A percentile compares a stretch with the other conserved stretches of the same genome.
Evolutionary conservation across 2,888 invertebrate genomes (phyloP).

Genomic region (Pammene fasciana): DNA sequence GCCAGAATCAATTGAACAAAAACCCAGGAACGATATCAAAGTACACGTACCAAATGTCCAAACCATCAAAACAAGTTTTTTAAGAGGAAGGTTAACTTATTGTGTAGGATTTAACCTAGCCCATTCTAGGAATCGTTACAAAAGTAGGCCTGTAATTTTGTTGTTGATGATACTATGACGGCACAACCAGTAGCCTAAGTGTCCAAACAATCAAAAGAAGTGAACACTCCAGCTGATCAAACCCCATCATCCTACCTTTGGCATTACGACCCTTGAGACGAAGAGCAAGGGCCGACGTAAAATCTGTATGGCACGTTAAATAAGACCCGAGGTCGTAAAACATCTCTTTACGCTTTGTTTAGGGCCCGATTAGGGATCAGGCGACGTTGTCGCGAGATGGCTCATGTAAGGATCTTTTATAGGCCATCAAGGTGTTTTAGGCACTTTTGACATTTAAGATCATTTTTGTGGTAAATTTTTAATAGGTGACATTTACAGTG

Average conservation of each 20-base stretch:
- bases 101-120: too few species aligned
- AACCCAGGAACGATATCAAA: too few species aligned
- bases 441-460: conserved; percentile 25
- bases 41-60: too few species aligned
- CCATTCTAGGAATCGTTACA: too few species aligned
- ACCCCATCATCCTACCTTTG: conserved; percentile 27
- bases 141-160: too few species aligned
- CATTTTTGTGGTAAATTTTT: conserved; percentile 1
- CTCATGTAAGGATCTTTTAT: conserved; percentile 30
- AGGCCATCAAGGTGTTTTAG: conserved; percentile 36
- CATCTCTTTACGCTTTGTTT: conserved; percentile 57
- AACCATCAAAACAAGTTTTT: too few species aligned
- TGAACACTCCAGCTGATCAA: conserved; percentile 4
- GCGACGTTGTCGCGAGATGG: conserved; percentile 31
- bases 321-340: conserved; percentile 75
- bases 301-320: conserved; percentile 78
- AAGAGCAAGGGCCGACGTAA: conserved; percentile 60
- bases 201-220: neutral
- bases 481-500: conserved; percentile 6
- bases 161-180: neutral
- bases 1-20: too few species aligned
- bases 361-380: conserved; percentile 38
- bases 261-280: conserved; percentile 35
- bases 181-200: neutral
- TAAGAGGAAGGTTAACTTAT: too few species aligned